Base-by-base conservation (phyloP, 2,888 invertebrate genomes). In the Acanthopleura granulata region DNA sequence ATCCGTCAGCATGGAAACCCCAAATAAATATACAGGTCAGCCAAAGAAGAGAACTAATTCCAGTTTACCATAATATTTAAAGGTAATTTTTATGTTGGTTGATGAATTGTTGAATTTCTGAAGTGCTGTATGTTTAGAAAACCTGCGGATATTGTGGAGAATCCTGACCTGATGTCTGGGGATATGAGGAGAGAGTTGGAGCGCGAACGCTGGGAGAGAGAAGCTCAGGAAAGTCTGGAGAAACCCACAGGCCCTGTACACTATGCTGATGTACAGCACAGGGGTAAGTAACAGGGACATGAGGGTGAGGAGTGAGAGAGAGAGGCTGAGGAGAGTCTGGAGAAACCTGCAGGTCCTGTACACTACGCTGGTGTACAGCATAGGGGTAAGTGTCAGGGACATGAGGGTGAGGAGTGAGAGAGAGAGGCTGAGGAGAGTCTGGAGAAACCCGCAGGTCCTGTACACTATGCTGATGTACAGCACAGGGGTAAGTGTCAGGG, bases 331-430 rank as follows among this genome's bases (percentile, higher is more conserved):
- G 84, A 84, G 27, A 93, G 79, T 15, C 78, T 81, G 15, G 77
- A 81, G 62, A 83, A 86, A 72, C 85, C 86, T 71, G 79, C 82
- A 95, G 96, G 90, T 92, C 93, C 77, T 93, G 95, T 90, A 93
- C 97, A 98, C 91, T 98, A 98, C 88, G 95, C 97, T 91, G 97
- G 98, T 91, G 93, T 98, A 73, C 92, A 96, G 75, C 97, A 95
- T 90, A 95, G 96, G 90, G 95, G 95, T 95, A 89, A 89, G 91
- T n/a, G n/a, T n/a, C n/a, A n/a, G 95, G 86, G 93, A 94, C 77
- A 93, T 96, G 91, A 78, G 81, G n/a, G 96, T 72, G 92, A 94
- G 80, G 94, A 96, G 88, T 98, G 97, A 97, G 96, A 97, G 85
- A 77, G 94, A 79, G 95, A 97, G 85, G 96, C 95, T 86, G 73